Evolutionary conservation across 2,113 vertebrate genomes (phyloP), one percentile per base, ranked within the genome.

Genomic region (Rhizomys pruinosus): DNA sequence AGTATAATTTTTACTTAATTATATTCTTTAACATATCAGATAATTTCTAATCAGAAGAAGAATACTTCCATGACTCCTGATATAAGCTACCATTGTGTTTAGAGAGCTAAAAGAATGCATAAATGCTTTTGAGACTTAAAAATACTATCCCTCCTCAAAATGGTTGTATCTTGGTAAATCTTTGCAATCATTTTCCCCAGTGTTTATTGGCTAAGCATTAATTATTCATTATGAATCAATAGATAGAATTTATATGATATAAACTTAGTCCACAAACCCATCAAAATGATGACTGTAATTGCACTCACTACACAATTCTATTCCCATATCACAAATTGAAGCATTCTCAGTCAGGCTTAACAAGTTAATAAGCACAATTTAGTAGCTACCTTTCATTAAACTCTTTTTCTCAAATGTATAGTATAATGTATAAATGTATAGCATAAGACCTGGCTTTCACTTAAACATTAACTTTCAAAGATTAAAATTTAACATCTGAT

Each of bases 261-360:
- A 57, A 79, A 86, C 4, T 69, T 93, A 84, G 25, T 57, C 34
- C 11, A 76, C 2, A 7, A 76, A 89, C 78, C 39, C 63, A 39
- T 86, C n/a, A 87, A 93, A 94, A 91, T 37, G 84, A 88, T 87
- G 72, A 44, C n/a, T n/a, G 42, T 32, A 55, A 82, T 87, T 91
- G 76, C 17, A 79, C 32, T 91, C 6, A 59, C 42, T 34, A 34
- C 2, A 88, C 12, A 79, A 22, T 74, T 73, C 25, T 57, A n/a
- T 55, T 37, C 64, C 37, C 19, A 59, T 1, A 61, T 8, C 32
- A 66, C 13, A 39, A 79, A 84, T 10, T 8, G 23, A 22, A 89
- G 68, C 68, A 80, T 79, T 82, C 68, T 93, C 12, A 89, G 15
- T 42, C 17, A 29, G 12, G 19, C 27, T 86, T 47, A 89, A 44